Evolutionary conservation across 2,797 vertebrate genomes (phyloP).

Genomic region (Eospalax fontanierii): DNA sequence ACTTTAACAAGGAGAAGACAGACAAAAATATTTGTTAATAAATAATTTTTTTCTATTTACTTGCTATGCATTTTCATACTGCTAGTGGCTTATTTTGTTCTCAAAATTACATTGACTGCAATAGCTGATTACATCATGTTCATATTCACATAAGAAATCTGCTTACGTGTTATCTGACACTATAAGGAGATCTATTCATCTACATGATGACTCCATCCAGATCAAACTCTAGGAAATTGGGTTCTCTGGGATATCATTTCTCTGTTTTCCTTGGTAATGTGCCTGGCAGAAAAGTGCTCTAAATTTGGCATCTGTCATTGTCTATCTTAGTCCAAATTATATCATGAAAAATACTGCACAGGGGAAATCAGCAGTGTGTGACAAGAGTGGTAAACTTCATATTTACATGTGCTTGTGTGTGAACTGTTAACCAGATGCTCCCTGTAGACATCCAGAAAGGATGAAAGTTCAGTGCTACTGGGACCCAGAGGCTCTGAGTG

Average conservation of each 20-base stretch:
- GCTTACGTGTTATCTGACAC: background rate
- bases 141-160: background rate
- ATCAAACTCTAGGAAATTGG: background rate
- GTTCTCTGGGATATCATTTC: constrained; percentile 1
- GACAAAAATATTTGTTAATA: background rate
- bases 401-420: background rate
- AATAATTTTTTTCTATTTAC: background rate
- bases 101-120: background rate
- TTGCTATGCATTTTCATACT: background rate
- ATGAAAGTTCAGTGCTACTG: background rate
- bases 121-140: background rate
- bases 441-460: constrained; percentile 45
- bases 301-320: constrained; percentile 51
- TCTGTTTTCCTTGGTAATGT: constrained; percentile 22
- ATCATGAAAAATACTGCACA: constrained; percentile 17
- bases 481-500: background rate
- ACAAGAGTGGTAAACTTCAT: background rate
- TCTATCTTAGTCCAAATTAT: constrained; percentile 46
- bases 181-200: background rate
- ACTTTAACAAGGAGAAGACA: constrained; percentile 21
- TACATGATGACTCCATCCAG: background rate
- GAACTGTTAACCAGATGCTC: constrained; percentile 34
- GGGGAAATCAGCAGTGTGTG: constrained; percentile 42
- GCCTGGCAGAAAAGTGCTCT: constrained; percentile 61
- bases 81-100: background rate